Percentiles rank a stretch among this genome's conserved stretches.
Evolutionary conservation across 2,113 vertebrate species (phyloP).

Genomic region (Heterotis niloticus): DNA sequence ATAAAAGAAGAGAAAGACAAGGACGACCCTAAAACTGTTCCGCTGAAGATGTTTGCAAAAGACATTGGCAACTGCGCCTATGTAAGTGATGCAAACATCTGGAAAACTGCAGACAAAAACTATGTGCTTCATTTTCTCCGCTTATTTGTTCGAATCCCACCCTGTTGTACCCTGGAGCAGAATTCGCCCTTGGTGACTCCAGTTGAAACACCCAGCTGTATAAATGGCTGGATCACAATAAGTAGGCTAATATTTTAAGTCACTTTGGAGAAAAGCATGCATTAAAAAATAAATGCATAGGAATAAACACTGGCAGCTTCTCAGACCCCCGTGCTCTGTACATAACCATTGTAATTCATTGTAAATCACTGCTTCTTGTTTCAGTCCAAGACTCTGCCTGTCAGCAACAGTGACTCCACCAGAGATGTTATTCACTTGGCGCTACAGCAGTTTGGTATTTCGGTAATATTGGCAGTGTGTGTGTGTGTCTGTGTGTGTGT

Average conservation of each 20-base stretch:
- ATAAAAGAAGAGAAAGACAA: constrained; percentile 86
- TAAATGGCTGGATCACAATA: no score
- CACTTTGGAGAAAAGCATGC: no score
- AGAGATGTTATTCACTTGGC: constrained; percentile 81
- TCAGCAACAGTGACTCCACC: constrained; percentile 80
- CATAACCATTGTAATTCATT: neutral
- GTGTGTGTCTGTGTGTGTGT: neutral
- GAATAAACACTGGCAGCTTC: neutral
- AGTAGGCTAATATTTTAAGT: no score
- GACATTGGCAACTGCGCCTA: constrained; percentile 84
- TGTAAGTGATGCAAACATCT: constrained; percentile 63
- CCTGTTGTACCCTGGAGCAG: neutral
- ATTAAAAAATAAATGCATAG: neutral
- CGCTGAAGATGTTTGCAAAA: constrained; percentile 89
- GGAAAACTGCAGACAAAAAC: no score
- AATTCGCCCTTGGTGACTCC: no score
- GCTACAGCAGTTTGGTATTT: constrained; percentile 82
- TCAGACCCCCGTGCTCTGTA: no score
- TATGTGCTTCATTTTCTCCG: no score
- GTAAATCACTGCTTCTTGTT: constrained; percentile 18
- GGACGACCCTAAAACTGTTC: constrained; percentile 84
- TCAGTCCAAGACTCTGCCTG: constrained; percentile 84
- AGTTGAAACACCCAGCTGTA: no score
- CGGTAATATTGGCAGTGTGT: constrained; percentile 68
- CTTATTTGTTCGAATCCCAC: neutral